Percentiles rank a stretch among this genome's conserved stretches.
Evolutionary conservation across 2,888 invertebrate genomes (phyloP).

Genomic region (Stegophylla sp.): DNA sequence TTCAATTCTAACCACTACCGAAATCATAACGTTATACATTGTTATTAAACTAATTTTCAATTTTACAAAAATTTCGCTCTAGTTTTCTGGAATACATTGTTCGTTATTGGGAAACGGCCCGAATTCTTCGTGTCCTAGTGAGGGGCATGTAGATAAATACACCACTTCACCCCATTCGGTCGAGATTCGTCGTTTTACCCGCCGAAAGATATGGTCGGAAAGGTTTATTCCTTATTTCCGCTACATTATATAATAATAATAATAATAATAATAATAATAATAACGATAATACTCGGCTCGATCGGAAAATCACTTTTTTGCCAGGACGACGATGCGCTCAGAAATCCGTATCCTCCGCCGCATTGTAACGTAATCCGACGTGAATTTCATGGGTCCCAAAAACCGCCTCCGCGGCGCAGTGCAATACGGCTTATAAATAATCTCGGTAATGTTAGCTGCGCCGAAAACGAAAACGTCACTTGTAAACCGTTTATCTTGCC

Average conservation of each 20-base stretch:
- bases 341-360: slow-evolving; percentile 17
- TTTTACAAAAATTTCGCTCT: no score
- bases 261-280: not conserved
- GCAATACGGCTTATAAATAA: slow-evolving; percentile 29
- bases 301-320: slow-evolving; percentile 1
- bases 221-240: not conserved
- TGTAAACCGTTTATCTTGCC: slow-evolving; percentile 36
- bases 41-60: no score
- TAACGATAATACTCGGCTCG: not conserved
- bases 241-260: not conserved
- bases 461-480: slow-evolving; percentile 22
- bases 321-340: not conserved
- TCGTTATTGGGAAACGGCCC: no score
- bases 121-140: no score
- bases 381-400: slow-evolving; percentile 28
- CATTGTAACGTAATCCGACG: slow-evolving; percentile 12
- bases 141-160: no score
- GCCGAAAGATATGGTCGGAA: no score
- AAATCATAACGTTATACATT: no score
- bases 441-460: not conserved
- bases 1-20: no score
- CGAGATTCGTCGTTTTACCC: no score
- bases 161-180: no score
- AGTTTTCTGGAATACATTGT: no score
- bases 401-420: no score